Base-by-base conservation (phyloP, 2,113 vertebrate genomes). In the Fulmarus glacialis region DNA sequence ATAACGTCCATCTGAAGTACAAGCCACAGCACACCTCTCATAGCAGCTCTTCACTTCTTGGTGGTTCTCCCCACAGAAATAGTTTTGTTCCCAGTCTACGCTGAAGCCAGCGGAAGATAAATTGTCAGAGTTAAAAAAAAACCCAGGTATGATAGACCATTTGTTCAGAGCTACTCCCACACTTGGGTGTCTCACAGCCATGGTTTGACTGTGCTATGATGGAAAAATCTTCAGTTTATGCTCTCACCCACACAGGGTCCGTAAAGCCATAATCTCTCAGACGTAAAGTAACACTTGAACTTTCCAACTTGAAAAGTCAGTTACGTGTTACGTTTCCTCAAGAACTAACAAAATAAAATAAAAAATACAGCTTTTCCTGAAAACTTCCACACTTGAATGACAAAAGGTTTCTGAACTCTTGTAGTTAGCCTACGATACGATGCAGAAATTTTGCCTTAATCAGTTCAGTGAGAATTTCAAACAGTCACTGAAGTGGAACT, bases 161-260 rank as follows among this genome's bases (percentile, higher is more conserved):
- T 87, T 67, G 26, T 82, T 91, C 81, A 79, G 43, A 87, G 62
- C 34, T 73, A 62, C 71, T 86, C 45, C 70, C 64, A 53, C 70
- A 34, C 56, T 67, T 34, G 19, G 13, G 34, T 66, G 40, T 32
- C 47, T 95, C 82, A 47, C 45, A 71, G 72, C 60, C 14, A 4
- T 16, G 18, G 9, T 53, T 56, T 87, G 78, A 50, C 56, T 16
- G 16, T 34, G 47, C 53, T 36, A 1, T 1, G n/a, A 80, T 66
- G 12, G 40, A 86, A 78, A 89, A 56, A 36, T 7, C 50, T 50
- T 85, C 21, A 30, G 23, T 34, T 53, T 58, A 29, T 38, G 43
- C 53, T 90, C 26, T 82, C 64, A 71, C 10, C 40, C 79, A 71
- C 38, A 53, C 40, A 50, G 21, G 60, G 18, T 64, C 45, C 78